Conservation (phyloP, 2,113 vertebrate species). For the Catharus fuscescens region DNA sequence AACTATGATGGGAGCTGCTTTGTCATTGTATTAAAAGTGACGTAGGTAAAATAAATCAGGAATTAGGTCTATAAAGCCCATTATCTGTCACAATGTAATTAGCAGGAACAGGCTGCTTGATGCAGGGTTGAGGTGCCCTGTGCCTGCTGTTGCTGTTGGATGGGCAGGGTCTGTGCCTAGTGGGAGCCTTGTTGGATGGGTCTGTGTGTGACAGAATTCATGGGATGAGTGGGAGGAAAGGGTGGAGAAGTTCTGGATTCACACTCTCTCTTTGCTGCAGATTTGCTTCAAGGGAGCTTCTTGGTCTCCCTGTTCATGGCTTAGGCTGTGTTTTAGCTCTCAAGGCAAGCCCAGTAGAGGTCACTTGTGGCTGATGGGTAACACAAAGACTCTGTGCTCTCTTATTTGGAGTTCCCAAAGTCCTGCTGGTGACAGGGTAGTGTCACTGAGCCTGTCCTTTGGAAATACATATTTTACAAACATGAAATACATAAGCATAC, state of each 20-base stretch:
- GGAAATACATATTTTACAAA: background rate
- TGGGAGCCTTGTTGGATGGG: background rate
- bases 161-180: background rate
- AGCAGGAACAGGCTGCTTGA: background rate
- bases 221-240: background rate
- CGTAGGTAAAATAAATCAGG: background rate
- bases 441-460: background rate
- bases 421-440: background rate
- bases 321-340: background rate
- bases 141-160: rapidly evolving
- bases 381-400: background rate
- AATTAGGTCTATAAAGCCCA: background rate
- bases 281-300: background rate
- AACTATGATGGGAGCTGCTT: background rate
- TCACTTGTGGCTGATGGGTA: background rate
- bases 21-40: constrained; percentile 2
- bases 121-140: background rate
- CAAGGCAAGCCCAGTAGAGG: background rate
- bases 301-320: background rate
- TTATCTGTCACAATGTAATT: background rate
- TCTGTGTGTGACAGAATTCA: background rate
- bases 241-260: background rate
- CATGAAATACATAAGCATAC: background rate
- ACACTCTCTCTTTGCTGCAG: background rate
- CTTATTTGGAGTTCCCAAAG: background rate